phyloP scores from a whole-genome alignment of 2,797 vertebrate species.

The Poliocrania exsul region DNA sequence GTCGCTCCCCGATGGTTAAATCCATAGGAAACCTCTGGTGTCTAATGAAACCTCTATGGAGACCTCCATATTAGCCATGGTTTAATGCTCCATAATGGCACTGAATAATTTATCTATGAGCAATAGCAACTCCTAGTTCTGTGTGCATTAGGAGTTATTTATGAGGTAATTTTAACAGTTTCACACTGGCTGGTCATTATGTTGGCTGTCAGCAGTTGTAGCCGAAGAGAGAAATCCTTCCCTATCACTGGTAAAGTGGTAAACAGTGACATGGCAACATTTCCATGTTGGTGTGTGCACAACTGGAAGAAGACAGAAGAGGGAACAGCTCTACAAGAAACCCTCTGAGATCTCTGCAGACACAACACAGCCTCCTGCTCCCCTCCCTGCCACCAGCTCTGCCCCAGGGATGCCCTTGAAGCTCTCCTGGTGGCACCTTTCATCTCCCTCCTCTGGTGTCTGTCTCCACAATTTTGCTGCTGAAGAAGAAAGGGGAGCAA shows the following conservation, averaged over 20 bases:
- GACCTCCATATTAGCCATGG: constrained; percentile 65
- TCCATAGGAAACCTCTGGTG: constrained; percentile 57
- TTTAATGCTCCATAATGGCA: constrained; percentile 74
- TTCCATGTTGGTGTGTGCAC: neutral
- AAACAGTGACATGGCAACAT: neutral
- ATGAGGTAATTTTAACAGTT: constrained; percentile 75
- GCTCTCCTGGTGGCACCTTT: neutral
- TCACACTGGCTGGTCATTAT: constrained; percentile 78
- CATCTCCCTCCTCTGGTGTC: neutral
- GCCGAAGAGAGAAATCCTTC: constrained; percentile 21
- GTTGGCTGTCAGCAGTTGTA: constrained; percentile 49
- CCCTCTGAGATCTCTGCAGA: neutral
- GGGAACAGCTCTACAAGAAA: neutral
- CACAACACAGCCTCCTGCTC: neutral
- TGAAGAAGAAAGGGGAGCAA: neutral
- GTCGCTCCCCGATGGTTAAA: constrained; percentile 38
- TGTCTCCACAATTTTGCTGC: neutral
- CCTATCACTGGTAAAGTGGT: neutral
- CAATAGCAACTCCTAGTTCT: constrained; percentile 58
- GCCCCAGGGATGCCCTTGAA: neutral
- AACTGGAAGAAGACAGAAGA: neutral
- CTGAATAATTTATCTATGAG: constrained; percentile 74
- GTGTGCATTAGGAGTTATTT: constrained; percentile 77
- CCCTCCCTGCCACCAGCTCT: neutral
- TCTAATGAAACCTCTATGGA: constrained; percentile 75